Evolutionary conservation across 2,113 vertebrate species (phyloP).

Genomic region (Xiphias gladius): DNA sequence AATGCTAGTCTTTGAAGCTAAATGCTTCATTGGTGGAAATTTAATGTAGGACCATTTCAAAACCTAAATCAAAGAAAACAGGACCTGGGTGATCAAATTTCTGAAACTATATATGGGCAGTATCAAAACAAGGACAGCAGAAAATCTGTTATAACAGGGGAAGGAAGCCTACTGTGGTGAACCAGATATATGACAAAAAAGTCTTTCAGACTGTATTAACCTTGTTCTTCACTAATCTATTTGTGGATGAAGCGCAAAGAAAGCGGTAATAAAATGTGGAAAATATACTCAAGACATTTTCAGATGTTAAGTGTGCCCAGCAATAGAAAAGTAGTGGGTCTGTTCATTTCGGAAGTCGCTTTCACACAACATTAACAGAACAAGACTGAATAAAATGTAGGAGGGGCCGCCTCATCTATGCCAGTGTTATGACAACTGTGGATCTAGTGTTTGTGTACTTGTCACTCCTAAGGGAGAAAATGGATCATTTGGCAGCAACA

Average conservation of each 20-base stretch:
- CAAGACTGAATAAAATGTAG: slow-evolving; percentile 33
- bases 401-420: slow-evolving; percentile 5
- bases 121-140: not conserved
- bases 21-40: not conserved
- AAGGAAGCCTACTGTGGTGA: not conserved
- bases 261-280: not conserved
- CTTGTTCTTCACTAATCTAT: not conserved
- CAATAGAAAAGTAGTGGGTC: slow-evolving; percentile 16
- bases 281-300: not conserved
- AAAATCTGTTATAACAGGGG: not conserved
- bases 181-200: not conserved
- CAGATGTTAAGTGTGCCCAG: not conserved
- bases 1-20: not conserved
- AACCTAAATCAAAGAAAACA: not conserved
- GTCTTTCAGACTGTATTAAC: not conserved
- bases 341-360: slow-evolving; percentile 1
- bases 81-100: not conserved
- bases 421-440: slow-evolving; percentile 62
- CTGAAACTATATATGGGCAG: not conserved
- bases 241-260: not conserved
- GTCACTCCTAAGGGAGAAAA: slow-evolving; percentile 41
- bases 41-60: not conserved
- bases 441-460: slow-evolving; percentile 48
- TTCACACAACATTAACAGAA: slow-evolving; percentile 31
- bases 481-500: slow-evolving; percentile 52